Evolutionary conservation across 2,888 invertebrate genomes (phyloP).

Genomic region (Orthonevra nobilis): DNA sequence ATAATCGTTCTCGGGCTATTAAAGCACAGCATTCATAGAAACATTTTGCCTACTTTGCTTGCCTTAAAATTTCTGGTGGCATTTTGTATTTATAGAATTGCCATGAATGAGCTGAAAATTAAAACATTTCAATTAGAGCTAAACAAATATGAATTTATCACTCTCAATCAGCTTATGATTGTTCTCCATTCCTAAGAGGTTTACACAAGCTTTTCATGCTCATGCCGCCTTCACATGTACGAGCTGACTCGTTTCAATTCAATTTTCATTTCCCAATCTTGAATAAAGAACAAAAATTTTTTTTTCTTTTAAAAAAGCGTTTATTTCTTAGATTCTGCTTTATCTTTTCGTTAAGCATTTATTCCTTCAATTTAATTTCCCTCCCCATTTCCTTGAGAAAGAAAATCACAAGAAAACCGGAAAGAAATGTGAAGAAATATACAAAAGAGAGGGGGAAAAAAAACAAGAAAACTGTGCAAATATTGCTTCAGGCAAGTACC

Average conservation of each 20-base stretch:
- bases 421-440: no score
- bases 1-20: no score
- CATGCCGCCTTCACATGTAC: conserved; percentile 42
- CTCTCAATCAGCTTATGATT: conserved; percentile 29
- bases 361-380: conserved; percentile 65
- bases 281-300: conserved; percentile 39
- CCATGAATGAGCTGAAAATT: no score
- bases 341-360: conserved; percentile 24
- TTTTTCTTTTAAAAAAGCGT: conserved; percentile 47
- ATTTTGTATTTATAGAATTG: no score
- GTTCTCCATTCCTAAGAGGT: conserved; percentile 14
- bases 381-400: conserved; percentile 34
- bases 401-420: no score
- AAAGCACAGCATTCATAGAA: no score
- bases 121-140: conserved; percentile 12
- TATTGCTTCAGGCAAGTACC: conserved; percentile 42
- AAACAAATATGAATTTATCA: conserved; percentile 15
- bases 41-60: no score
- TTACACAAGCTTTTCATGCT: conserved; percentile 16
- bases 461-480: conserved; percentile 51
- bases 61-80: no score
- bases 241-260: conserved; percentile 51
- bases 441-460: conserved; percentile 25
- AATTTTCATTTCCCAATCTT: conserved; percentile 58
- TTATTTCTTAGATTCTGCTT: conserved; percentile 27